Percentiles rank a stretch among this genome's conserved stretches.
These are phyloP conservation scores for Ctenicera cuprea DNA, from an alignment of 2,888 invertebrate genomes.

Conservation along the genomic window DNA sequence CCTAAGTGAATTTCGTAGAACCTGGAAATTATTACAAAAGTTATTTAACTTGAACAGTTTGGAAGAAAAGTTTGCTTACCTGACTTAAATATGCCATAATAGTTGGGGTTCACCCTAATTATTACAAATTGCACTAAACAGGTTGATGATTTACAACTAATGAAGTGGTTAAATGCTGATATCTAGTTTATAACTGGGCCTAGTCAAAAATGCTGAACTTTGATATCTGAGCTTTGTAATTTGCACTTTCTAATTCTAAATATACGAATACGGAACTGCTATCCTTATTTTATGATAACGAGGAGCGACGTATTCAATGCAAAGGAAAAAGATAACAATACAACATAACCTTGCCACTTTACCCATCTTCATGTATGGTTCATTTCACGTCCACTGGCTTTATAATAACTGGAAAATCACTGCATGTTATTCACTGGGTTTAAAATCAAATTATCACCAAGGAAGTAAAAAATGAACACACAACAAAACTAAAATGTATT, in stretches of 20 bases:
- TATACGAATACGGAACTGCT: neutral
- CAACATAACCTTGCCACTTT: neutral
- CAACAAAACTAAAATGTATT: too few relatives aligned
- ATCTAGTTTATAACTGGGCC: neutral
- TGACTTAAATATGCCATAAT: slow-evolving; percentile 9
- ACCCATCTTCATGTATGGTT: too few relatives aligned
- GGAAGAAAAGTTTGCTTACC: neutral
- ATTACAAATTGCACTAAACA: neutral
- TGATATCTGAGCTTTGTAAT: slow-evolving; percentile 25
- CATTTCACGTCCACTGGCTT: neutral
- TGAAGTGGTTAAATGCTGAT: neutral
- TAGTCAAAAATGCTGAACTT: neutral
- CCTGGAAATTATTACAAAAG: neutral
- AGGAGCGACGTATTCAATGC: too few relatives aligned
- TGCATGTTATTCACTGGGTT: too few relatives aligned
- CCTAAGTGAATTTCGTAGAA: slow-evolving; percentile 3
- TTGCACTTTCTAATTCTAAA: slow-evolving; percentile 13
- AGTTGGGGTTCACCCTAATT: neutral
- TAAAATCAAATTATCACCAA: too few relatives aligned
- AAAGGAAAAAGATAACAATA: neutral
- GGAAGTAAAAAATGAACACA: too few relatives aligned
- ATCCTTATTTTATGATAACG: too few relatives aligned
- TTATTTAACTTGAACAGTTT: neutral
- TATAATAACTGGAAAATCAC: too few relatives aligned
- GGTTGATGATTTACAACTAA: neutral